A percentile compares a stretch with the other conserved stretches of the same genome.
Conservation (phyloP, 2,113 vertebrate genomes). For the Menura novaehollandiae region DNA sequence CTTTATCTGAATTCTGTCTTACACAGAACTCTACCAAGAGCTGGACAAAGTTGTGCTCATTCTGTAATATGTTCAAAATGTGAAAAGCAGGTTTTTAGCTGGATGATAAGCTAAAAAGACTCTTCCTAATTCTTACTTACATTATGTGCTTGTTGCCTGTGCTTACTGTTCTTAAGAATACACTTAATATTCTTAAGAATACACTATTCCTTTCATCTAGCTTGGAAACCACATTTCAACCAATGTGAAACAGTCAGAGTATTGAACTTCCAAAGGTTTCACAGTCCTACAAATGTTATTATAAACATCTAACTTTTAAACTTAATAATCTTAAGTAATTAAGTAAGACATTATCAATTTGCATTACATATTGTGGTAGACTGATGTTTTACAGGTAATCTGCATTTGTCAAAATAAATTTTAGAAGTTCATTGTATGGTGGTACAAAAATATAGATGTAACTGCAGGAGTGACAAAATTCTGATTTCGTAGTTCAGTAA, state of each 20-base stretch:
- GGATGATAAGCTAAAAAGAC: background rate
- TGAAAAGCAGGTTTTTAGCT: background rate
- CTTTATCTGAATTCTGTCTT: background rate
- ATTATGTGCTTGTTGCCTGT: background rate
- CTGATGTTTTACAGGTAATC: background rate
- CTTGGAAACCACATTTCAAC: background rate
- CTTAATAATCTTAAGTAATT: background rate
- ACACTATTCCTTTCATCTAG: background rate
- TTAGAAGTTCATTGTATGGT: background rate
- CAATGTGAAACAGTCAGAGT: background rate
- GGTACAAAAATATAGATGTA: background rate
- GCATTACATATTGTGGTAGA: background rate
- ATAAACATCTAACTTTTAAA: background rate
- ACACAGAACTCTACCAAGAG: background rate
- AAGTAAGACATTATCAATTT: background rate
- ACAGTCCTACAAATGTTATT: background rate
- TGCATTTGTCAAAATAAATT: background rate
- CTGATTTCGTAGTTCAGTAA: background rate
- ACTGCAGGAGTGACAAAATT: background rate
- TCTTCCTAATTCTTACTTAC: background rate
- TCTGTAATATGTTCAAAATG: background rate
- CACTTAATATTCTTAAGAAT: background rate
- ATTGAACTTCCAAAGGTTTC: background rate
- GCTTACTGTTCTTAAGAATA: background rate
- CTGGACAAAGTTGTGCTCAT: background rate